These are phyloP conservation scores for Ectemnius cavifrons DNA, from an alignment of 2,888 invertebrate genomes.

Conservation along the genomic window DNA sequence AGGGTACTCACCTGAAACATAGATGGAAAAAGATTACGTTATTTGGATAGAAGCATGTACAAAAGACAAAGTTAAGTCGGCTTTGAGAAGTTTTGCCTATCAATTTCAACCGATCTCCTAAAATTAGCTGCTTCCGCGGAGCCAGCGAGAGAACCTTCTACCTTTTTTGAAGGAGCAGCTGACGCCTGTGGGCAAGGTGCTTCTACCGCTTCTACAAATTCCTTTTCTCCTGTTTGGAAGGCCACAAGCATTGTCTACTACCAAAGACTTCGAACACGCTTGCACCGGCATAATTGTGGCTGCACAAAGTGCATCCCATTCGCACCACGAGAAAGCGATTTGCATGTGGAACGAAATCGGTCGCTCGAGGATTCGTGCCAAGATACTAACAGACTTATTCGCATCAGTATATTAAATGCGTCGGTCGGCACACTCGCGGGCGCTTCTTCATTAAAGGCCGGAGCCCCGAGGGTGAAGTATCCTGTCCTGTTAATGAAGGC, in stretches of 20 bases:
- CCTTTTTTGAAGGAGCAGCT: constrained; percentile 35
- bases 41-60: background rate
- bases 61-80: too few relatives aligned
- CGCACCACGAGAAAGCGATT: too few relatives aligned
- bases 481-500: constrained; percentile 19
- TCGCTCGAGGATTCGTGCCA: too few relatives aligned
- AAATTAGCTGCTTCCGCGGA: constrained; percentile 47
- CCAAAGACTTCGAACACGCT: too few relatives aligned
- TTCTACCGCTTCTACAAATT: too few relatives aligned
- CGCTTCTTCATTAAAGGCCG: constrained; percentile 1
- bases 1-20: constrained; percentile 56
- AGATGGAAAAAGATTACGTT: constrained; percentile 39
- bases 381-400: too few relatives aligned
- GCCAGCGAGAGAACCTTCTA: background rate
- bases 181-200: constrained; percentile 13
- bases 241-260: too few relatives aligned
- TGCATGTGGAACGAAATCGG: too few relatives aligned
- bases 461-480: background rate
- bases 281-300: too few relatives aligned
- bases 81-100: background rate
- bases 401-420: too few relatives aligned
- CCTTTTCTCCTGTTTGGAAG: too few relatives aligned
- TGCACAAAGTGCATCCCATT: too few relatives aligned
- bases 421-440: background rate
- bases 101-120: constrained; percentile 28